These are phyloP conservation scores for Tokudaia muenninki DNA, from an alignment of 2,797 vertebrate genomes.

Conservation along the genomic window DNA sequence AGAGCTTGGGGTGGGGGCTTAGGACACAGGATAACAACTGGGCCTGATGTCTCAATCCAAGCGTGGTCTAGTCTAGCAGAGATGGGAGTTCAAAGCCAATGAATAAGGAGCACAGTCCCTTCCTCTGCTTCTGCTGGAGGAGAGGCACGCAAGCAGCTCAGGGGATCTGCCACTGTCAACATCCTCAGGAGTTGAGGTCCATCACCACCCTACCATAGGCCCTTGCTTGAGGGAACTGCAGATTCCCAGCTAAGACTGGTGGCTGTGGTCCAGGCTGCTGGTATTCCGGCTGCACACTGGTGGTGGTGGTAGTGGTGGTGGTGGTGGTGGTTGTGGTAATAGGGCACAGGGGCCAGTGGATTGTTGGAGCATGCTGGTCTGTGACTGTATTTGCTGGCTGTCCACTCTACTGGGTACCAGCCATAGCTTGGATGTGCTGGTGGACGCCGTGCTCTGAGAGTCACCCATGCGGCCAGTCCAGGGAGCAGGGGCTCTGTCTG, in stretches of 20 bases:
- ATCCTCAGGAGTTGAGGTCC: fast-evolving
- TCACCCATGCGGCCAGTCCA: neutral
- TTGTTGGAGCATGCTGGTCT: neutral
- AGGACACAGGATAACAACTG: neutral
- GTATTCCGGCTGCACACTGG: neutral
- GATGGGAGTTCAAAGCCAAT: neutral
- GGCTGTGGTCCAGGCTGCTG: neutral
- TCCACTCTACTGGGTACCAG: neutral
- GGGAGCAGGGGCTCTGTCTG: neutral
- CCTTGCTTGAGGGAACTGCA: fast-evolving
- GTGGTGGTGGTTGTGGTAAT: neutral
- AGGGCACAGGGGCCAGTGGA: neutral
- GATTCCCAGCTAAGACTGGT: neutral
- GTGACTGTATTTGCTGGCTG: neutral
- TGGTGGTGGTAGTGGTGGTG: fast-evolving
- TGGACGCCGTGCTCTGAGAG: neutral
- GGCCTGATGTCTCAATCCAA: neutral
- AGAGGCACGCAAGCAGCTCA: neutral
- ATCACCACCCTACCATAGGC: neutral
- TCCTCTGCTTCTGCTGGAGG: neutral
- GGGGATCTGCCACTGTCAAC: neutral
- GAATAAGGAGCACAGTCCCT: neutral
- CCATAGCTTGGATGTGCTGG: neutral
- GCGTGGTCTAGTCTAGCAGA: neutral
- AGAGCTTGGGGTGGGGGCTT: neutral